phyloP scores from a whole-genome alignment of 2,113 vertebrate genomes.

The Tamias sibiricus region DNA sequence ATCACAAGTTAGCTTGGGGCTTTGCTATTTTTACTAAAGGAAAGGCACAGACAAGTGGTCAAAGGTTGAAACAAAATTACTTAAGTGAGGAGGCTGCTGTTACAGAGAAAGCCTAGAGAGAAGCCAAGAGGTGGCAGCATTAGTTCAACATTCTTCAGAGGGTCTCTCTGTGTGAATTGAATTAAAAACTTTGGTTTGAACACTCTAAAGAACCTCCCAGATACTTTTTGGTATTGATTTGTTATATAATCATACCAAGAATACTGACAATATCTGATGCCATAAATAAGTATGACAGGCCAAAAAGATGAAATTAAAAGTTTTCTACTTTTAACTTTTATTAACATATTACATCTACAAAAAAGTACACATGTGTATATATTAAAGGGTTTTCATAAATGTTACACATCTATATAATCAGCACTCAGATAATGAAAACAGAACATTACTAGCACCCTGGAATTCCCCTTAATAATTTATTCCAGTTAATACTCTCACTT shows the following conservation, averaged over 20 bases:
- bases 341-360: neutral
- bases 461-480: neutral
- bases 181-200: constrained; percentile 29
- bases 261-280: constrained; percentile 39
- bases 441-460: neutral
- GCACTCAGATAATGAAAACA: neutral
- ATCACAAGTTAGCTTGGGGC: constrained; percentile 70
- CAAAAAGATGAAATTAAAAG: constrained; percentile 36
- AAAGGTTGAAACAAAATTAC: constrained; percentile 57
- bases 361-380: neutral
- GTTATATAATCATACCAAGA: constrained; percentile 18
- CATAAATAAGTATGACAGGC: constrained; percentile 1
- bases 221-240: constrained; percentile 32
- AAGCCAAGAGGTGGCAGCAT: constrained; percentile 61
- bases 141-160: neutral
- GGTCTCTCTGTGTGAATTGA: neutral
- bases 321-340: constrained; percentile 46
- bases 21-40: constrained; percentile 80
- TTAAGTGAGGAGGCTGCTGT: constrained; percentile 44
- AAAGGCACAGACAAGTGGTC: constrained; percentile 61
- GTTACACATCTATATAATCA: neutral
- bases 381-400: constrained; percentile 48
- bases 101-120: neutral
- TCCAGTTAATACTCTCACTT: neutral
- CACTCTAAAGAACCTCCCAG: neutral